Evolutionary conservation across 2,888 invertebrate genomes (phyloP), one percentile per base, ranked within the genome.

Genomic region (Esperia sulphurella): DNA sequence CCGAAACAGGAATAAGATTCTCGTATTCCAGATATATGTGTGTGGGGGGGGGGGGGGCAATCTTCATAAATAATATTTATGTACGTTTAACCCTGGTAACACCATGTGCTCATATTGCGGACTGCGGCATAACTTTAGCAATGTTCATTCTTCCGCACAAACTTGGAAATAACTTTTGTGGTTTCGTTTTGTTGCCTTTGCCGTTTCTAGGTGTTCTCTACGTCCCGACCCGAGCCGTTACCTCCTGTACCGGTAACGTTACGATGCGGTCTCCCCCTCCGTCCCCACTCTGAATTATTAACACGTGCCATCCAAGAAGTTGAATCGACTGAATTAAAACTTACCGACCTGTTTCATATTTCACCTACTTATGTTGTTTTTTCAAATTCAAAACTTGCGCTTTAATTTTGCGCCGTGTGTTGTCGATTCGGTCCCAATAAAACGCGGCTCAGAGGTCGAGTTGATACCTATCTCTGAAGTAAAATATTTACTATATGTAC

Each of bases 311-410:
- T 85, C 80, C 73, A 68, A 76, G 75, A 79, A 84, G 75, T 84
- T 83, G 80, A 79, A 83, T 83, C 78, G 79, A 77, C 82, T 74
- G 75, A 82, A 85, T 84, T 85, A 84, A 84, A 83, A 85, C 79
- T 83, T 80, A 75, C 75, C 65, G 54, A 75, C 70, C 72, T 79
- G 72, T 77, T 83, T 79, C 79, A 84, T 81, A 82, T 78, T 83
- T 82, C 77, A 79, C 74, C 68, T 68, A 71, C 67, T 75, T 70
- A 70, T 56, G 61, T 52, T 59, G 50, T 61, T 59, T 60, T 50
- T 47, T 40, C 50, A 42, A 21, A 49, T 51, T 46, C 40, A 21
- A 29, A 14, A 40, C 50, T 40, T n/a, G n/a, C n/a, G n/a, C n/a
- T n/a, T n/a, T 31, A 37, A 37, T 37, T 37, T 48, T 21, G 21